Evolutionary conservation across 2,113 vertebrate species (phyloP).

Genomic region (Otocyon megalotis): DNA sequence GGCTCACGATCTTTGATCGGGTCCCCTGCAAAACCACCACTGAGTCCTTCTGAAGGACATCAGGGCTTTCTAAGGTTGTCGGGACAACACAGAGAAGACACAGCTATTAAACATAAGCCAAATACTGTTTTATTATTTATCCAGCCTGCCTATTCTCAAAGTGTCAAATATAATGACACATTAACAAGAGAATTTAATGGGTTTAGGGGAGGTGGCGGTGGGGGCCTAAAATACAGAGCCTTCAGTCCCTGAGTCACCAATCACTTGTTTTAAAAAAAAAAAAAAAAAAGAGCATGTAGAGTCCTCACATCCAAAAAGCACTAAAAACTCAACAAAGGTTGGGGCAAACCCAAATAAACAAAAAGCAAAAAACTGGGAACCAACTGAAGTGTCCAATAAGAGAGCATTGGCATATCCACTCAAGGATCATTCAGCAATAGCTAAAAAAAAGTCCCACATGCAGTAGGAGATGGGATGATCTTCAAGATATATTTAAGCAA

Average conservation of each 20-base stretch:
- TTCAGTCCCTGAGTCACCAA: not conserved
- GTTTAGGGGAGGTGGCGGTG: not conserved
- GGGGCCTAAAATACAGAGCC: slow-evolving; percentile 2
- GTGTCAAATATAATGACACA: slow-evolving; percentile 54
- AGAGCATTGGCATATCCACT: not conserved
- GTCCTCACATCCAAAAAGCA: not conserved
- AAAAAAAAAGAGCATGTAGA: not conserved
- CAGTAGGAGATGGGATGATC: not conserved
- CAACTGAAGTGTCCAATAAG: not conserved
- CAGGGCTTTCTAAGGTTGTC: not conserved
- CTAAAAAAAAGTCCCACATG: not conserved
- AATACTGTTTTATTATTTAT: slow-evolving; percentile 28
- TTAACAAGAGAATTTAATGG: slow-evolving; percentile 48
- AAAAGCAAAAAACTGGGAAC: not conserved
- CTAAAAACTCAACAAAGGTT: not conserved
- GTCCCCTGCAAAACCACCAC: not conserved
- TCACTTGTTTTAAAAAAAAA: not conserved
- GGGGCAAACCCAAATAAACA: not conserved
- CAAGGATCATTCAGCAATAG: not conserved
- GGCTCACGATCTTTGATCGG: not conserved
- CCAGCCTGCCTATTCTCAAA: slow-evolving; percentile 54
- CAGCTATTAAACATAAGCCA: not conserved
- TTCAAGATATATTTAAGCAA: not conserved
- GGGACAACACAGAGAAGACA: not conserved
- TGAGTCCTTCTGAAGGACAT: not conserved